A percentile compares a stretch with the other conserved stretches of the same genome.
phyloP scores from a whole-genome alignment of 2,888 invertebrate species.

The Troides aeacus region DNA sequence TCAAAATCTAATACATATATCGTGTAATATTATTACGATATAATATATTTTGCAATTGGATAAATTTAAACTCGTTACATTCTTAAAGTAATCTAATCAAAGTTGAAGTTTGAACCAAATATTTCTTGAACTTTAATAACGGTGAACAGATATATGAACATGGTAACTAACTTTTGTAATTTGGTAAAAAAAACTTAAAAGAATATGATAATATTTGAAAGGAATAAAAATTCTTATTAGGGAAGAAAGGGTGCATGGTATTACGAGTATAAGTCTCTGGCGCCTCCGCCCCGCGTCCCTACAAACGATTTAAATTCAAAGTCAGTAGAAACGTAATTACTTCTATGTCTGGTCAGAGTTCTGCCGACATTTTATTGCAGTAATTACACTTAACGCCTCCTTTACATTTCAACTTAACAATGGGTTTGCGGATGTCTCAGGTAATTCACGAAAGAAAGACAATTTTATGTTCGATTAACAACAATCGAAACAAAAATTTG shows the following conservation, averaged over 20 bases:
- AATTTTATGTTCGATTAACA: not conserved
- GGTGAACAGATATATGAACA: not conserved
- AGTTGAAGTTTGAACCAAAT: too few species aligned
- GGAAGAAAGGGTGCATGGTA: constrained; percentile 8
- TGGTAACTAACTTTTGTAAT: not conserved
- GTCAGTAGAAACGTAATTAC: constrained; percentile 75
- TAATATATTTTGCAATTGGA: too few species aligned
- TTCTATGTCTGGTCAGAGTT: constrained; percentile 68
- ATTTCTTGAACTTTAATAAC: too few species aligned
- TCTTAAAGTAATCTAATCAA: too few species aligned
- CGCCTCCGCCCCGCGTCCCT: constrained; percentile 32
- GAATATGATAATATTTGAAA: constrained; percentile 11
- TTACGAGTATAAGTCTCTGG: constrained; percentile 21
- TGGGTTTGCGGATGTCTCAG: constrained; percentile 13
- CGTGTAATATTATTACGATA: too few species aligned
- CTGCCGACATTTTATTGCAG: constrained; percentile 65
- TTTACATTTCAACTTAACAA: constrained; percentile 54
- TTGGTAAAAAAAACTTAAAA: not conserved
- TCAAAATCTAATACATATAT: too few species aligned
- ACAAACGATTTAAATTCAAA: constrained; percentile 74
- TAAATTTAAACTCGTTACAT: too few species aligned
- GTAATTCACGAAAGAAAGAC: constrained; percentile 1
- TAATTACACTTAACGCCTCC: constrained; percentile 71
- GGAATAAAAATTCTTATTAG: constrained; percentile 13
- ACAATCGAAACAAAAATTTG: not conserved